Base-by-base conservation (phyloP, 2,113 vertebrate genomes). In the Tonatia bakeri region DNA sequence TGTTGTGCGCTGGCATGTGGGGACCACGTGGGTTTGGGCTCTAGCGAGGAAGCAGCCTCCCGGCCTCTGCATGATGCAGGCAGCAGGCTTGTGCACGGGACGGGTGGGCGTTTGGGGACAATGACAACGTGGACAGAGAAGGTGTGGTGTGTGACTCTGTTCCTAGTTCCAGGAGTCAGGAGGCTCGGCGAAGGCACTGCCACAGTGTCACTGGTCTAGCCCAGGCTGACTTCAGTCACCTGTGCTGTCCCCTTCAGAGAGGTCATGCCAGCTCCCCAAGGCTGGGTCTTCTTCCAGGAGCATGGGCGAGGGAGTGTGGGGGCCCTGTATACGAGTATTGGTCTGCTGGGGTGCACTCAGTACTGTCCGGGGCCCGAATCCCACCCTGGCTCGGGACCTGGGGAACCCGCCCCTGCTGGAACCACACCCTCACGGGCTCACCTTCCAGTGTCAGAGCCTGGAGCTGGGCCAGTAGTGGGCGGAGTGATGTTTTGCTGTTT, bases 51-150 rank as follows among this genome's bases (percentile, higher is more conserved):
- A n/a, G 38, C 4, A 14, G 85, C 80, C 73, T 67, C 52, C 6
- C 52, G 36, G 8, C 40, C 45, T 26, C 80, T 26, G 40, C 20
- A 50, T 1, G 38, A 33, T 38, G 8, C 26, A 19, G 47, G 64
- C 3, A 4, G 15, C 4, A 12, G n/a, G 13, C 6, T 7, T 16
- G 45, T 4, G 5, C 4, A 0, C 0, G 14, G 65, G 43, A 26
- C 33, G 69, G 45, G 36, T 4, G 2, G 14, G 26, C 19, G 14
- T 9, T 16, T 38, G 36, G 40, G 76, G 54, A 26, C 9, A 2
- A 0, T 7, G n/a, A 24, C 61, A 3, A 6, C 2, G 33, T 4
- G 1, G 76, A 56, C 22, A 67, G 59, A 69, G 28, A 3, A 22
- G 59, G 70, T 17, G 24, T 16, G 17, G 3, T 10, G 3, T 36